Percentiles rank a stretch among this genome's conserved stretches.
These are phyloP conservation scores for Lamprotornis superbus DNA, from an alignment of 2,113 vertebrate genomes.

Conservation along the genomic window DNA sequence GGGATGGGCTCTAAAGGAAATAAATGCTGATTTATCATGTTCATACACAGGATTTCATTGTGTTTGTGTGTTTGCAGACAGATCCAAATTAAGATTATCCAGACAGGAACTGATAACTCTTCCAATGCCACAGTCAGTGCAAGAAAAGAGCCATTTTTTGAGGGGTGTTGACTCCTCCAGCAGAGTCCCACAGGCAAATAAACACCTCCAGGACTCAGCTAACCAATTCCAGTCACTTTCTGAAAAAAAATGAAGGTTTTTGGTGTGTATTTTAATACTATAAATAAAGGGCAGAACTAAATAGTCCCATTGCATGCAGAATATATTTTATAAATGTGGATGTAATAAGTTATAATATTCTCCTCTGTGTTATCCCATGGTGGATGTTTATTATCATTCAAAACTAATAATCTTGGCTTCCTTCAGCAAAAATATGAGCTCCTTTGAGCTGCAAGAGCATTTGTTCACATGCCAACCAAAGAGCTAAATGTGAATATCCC, in stretches of 20 bases:
- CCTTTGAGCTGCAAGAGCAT: background rate
- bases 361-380: background rate
- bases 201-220: background rate
- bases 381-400: constrained; percentile 21
- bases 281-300: background rate
- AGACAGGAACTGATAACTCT: background rate
- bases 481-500: background rate
- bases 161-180: background rate
- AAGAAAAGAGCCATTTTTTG: background rate
- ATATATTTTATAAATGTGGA: background rate
- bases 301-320: background rate
- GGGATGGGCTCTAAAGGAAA: background rate
- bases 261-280: background rate
- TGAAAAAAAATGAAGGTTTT: background rate
- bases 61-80: background rate
- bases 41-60: background rate
- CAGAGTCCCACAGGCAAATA: background rate
- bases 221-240: background rate
- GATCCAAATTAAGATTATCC: background rate
- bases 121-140: background rate
- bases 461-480: background rate
- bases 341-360: background rate
- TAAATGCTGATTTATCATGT: background rate
- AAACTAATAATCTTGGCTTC: background rate
- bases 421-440: background rate